These are phyloP conservation scores for Eidolon dupreanum DNA, from an alignment of 2,797 vertebrate species.

Conservation along the genomic window DNA sequence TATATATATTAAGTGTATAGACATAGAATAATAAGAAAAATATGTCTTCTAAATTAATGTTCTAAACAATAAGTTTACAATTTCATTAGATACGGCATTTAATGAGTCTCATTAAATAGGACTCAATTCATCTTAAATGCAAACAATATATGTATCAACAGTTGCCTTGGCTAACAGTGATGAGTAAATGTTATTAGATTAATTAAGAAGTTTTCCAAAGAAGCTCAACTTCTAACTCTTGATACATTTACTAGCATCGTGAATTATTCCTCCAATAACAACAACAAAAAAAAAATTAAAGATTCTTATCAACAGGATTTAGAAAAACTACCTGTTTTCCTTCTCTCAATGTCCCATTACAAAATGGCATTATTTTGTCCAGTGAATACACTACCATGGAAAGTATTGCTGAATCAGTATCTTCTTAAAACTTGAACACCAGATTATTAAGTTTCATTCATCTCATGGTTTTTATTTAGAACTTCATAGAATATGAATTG, in stretches of 20 bases:
- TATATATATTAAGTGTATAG: neutral
- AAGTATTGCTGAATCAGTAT: neutral
- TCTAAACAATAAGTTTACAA: neutral
- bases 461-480: constrained; percentile 57
- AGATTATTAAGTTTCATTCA: constrained; percentile 26
- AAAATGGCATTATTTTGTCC: constrained; percentile 39
- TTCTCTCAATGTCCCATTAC: constrained; percentile 6
- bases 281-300: constrained; percentile 31
- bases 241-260: constrained; percentile 29
- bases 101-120: neutral
- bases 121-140: neutral
- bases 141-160: neutral
- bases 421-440: constrained; percentile 56
- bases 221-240: constrained; percentile 6
- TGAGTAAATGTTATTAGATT: neutral
- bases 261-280: constrained; percentile 40
- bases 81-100: neutral
- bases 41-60: constrained; percentile 55
- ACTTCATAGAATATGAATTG: constrained; percentile 27
- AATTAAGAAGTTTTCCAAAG: neutral
- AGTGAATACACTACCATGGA: neutral
- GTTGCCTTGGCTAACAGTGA: neutral
- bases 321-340: neutral
- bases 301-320: constrained; percentile 14
- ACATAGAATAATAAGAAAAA: neutral